Evolutionary conservation across 2,113 vertebrate genomes (phyloP).

Genomic region (Ictalurus punctatus): DNA sequence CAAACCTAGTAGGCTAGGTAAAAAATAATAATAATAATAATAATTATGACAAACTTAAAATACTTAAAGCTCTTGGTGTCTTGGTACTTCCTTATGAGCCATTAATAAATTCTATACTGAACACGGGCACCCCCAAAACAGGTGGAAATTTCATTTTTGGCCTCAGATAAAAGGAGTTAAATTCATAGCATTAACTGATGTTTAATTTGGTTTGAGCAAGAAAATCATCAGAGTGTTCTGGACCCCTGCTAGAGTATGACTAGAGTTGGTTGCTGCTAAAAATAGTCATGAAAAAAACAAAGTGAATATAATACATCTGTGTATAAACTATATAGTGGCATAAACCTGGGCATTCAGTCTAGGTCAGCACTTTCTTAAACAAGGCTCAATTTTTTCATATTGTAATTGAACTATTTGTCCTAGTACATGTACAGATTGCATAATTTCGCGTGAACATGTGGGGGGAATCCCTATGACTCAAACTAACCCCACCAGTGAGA

Average conservation of each 20-base stretch:
- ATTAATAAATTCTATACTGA: background rate
- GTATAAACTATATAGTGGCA: background rate
- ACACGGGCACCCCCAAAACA: background rate
- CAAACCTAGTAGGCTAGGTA: background rate
- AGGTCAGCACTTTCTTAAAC: background rate
- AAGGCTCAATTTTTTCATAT: background rate
- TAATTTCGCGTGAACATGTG: slow-evolving; percentile 11
- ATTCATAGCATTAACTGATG: background rate
- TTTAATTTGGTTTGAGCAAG: background rate
- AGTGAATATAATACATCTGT: background rate
- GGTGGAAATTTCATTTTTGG: too few species aligned
- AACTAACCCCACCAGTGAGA: slow-evolving; percentile 26
- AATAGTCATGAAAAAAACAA: background rate
- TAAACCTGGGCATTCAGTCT: background rate
- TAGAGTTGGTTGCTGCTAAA: background rate
- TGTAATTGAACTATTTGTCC: background rate
- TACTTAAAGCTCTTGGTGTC: too few species aligned
- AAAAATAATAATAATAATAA: background rate
- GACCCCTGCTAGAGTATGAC: too few species aligned
- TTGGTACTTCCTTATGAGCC: too few species aligned
- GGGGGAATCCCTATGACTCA: slow-evolving; percentile 42
- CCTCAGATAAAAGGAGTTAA: background rate
- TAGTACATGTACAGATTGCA: background rate
- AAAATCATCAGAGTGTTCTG: background rate
- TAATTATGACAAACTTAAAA: background rate